Conservation (phyloP, 2,113 vertebrate genomes). For the Calypte anna region DNA sequence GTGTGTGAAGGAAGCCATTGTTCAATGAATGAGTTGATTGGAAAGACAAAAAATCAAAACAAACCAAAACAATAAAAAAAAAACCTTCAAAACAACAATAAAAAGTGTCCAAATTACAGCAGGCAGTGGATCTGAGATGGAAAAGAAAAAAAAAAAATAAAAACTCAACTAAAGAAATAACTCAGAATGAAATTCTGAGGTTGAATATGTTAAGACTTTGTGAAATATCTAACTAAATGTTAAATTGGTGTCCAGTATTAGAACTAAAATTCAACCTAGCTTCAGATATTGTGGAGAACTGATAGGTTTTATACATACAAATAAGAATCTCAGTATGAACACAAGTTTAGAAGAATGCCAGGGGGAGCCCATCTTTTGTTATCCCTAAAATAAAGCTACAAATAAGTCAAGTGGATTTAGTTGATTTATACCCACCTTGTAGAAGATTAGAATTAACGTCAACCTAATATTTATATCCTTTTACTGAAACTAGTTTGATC, state of each 20-base stretch:
- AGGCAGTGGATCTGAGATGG: neutral
- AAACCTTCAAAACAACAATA: neutral
- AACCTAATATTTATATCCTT: neutral
- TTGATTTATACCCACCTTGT: neutral
- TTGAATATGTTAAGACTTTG: neutral
- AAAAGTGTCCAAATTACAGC: too few species aligned
- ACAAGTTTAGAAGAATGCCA: neutral
- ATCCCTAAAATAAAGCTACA: neutral
- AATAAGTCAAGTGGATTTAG: neutral
- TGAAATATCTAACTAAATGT: neutral
- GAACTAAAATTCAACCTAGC: neutral
- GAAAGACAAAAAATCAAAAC: too few species aligned
- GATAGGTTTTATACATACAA: neutral
- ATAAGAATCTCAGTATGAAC: neutral
- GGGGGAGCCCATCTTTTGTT: neutral
- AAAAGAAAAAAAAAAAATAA: neutral
- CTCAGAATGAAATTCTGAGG: neutral
- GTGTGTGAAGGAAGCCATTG: neutral
- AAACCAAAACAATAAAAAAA: too few species aligned
- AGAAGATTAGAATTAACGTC: neutral
- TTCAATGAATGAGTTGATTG: neutral
- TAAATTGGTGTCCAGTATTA: neutral
- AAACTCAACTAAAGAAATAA: neutral
- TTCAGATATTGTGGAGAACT: neutral
- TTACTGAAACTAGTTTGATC: neutral